Base-by-base conservation (phyloP, 2,113 vertebrate species). In the Felis chaus region DNA sequence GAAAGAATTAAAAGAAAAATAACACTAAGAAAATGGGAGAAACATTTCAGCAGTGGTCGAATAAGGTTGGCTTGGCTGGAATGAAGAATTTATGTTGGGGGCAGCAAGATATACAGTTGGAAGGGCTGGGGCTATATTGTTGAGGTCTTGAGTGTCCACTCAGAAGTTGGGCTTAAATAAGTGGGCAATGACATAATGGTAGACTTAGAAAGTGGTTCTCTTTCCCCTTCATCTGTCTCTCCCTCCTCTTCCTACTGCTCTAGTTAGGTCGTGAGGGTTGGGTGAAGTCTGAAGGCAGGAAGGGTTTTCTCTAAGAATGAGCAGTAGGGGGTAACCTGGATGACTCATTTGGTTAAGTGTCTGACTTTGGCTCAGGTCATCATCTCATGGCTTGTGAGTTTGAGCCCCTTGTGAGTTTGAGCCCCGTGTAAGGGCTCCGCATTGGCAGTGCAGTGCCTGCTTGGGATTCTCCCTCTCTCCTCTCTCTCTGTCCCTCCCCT, bases 1-100 rank as follows among this genome's bases (percentile, higher is more conserved):
- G 85, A 89, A 86, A 94, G 50, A 96, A 45, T 55, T 86, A 31
- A 36, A 92, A 89, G 89, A 94, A 91, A 93, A 95, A 81, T 36
- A 68, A 92, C 50, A 19, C n/a, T 65, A 89, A 21, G 27, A 96
- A 92, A 96, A 81, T 69, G 50, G 76, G 31, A 91, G 81, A 19
- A 92, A 82, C 10, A 33, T 57, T 69, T 97, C 18, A 82, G 11
- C 48, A 65, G 27, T 83, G 31, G 36, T 11, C 76, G 29, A 73
- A 74, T 63, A 53, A 86, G n/a, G 29, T 93, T 7, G 8, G n/a
- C 63, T 93, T 89, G 55, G 13, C 36, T 86, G 65, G 65, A 66
- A 53, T 36, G 25, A 33, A 96, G 53, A 65, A 85, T 89, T 84
- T 79, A 31, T 84, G 21, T 85, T 79, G 76, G 31, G 39, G 76